These are phyloP conservation scores for Caenorhabditis briggsae DNA, from an alignment of 1,140 invertebrate species.

Conservation along the genomic window DNA sequence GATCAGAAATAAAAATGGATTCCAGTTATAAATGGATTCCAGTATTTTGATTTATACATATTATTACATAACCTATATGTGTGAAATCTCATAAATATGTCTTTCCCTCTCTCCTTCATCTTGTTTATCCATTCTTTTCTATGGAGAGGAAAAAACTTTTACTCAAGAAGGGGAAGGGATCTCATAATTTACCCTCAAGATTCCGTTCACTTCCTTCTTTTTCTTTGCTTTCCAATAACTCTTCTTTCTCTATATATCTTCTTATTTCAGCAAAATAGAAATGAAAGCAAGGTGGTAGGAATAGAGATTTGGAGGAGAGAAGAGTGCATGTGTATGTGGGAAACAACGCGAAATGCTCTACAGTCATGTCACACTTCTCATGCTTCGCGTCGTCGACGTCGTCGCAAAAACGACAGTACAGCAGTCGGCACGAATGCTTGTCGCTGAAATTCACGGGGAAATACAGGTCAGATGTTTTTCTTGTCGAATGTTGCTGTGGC, in stretches of 20 bases:
- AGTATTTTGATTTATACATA: neutral
- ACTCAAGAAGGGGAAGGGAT: conserved; percentile 1
- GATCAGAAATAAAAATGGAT: too few relatives aligned
- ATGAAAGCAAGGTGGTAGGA: conserved; percentile 51
- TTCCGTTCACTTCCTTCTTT: conserved; percentile 51
- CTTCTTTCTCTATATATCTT: neutral
- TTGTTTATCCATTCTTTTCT: conserved; percentile 38
- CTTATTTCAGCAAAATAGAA: conserved; percentile 20
- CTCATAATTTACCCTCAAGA: conserved; percentile 28
- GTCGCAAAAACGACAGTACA: conserved; percentile 77
- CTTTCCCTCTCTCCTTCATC: neutral
- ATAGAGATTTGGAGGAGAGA: neutral
- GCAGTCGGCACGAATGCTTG: conserved; percentile 76
- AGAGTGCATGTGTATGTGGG: conserved; percentile 35
- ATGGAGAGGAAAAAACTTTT: neutral
- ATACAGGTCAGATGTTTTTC: conserved; percentile 69
- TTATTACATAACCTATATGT: conserved; percentile 9
- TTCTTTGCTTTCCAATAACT: neutral
- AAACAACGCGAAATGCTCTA: conserved; percentile 64
- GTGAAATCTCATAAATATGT: conserved; percentile 34
- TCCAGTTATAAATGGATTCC: too few relatives aligned
- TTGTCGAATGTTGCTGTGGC: too few relatives aligned
- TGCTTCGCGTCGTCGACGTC: conserved; percentile 74
- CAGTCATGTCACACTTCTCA: conserved; percentile 68
- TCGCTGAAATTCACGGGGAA: conserved; percentile 77